A percentile compares a stretch with the other conserved stretches of the same genome.
These are phyloP conservation scores for Hozukius guyotensis DNA, from an alignment of 2,797 vertebrate species.

Conservation along the genomic window DNA sequence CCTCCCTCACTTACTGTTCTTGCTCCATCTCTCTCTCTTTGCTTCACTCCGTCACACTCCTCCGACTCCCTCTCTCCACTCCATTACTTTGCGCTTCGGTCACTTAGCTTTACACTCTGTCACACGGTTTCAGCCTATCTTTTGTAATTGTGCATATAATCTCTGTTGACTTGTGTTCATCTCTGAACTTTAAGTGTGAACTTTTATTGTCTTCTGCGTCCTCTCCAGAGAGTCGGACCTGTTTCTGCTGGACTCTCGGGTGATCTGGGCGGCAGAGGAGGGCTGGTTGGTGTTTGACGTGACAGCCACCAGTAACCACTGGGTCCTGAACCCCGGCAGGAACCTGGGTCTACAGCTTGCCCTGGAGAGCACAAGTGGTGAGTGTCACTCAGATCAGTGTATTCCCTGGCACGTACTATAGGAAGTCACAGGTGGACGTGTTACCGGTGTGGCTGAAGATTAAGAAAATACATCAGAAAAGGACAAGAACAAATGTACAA, in stretches of 20 bases:
- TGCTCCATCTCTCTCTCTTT: conserved; percentile 33
- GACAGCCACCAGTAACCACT: conserved; percentile 97
- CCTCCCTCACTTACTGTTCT: conserved; percentile 27
- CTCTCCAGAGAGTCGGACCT: conserved; percentile 91
- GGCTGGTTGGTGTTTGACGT: conserved; percentile 98
- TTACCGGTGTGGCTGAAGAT: not conserved
- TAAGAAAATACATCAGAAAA: not conserved
- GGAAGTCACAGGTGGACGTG: not conserved
- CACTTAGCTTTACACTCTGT: conserved; percentile 16
- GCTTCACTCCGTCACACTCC: conserved; percentile 54
- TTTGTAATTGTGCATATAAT: conserved; percentile 24
- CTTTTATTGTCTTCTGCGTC: not conserved
- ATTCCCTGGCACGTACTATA: not conserved
- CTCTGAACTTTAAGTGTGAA: conserved; percentile 1
- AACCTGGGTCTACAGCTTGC: conserved; percentile 96
- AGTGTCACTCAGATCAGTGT: conserved; percentile 50
- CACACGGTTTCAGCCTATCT: not conserved
- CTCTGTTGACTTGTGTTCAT: not conserved
- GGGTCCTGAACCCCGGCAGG: conserved; percentile 94
- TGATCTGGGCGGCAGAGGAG: conserved; percentile 97
- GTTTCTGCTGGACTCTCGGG: conserved; percentile 93
- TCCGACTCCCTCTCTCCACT: conserved; percentile 37
- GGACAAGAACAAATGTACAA: not conserved
- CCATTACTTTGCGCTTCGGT: conserved; percentile 23
- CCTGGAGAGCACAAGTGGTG: conserved; percentile 90